A percentile compares a stretch with the other conserved stretches of the same genome.
phyloP scores from a whole-genome alignment of 2,797 vertebrate species.

The Mormyrops boulengeri region DNA sequence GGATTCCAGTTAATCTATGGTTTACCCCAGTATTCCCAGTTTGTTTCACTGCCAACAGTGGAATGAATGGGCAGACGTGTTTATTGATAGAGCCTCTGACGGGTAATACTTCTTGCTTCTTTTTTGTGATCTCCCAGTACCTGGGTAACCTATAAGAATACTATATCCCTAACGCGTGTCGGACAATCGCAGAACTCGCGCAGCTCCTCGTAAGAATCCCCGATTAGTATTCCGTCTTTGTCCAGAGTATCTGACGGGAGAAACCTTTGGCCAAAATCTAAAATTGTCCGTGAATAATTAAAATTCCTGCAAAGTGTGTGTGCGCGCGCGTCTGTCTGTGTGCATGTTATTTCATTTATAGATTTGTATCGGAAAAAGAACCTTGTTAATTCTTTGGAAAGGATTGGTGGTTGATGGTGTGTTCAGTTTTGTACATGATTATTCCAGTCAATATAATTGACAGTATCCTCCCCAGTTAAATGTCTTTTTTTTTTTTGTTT shows the following conservation, averaged over 20 bases:
- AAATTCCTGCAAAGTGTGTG: not conserved
- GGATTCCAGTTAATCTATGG: not conserved
- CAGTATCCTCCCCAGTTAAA: not conserved
- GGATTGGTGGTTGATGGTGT: not conserved
- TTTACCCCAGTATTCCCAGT: not conserved
- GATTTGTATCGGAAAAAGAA: not conserved
- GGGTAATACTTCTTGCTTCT: not conserved
- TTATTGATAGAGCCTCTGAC: not conserved
- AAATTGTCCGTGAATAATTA: not conserved
- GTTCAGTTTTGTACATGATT: constrained; percentile 15
- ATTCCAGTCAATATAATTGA: constrained; percentile 6
- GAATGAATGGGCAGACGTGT: not conserved
- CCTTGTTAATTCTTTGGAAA: not conserved
- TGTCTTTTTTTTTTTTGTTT: not conserved
- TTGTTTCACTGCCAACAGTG: not conserved
- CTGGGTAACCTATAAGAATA: not conserved
- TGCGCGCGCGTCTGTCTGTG: not conserved
- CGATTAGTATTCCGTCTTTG: not conserved
- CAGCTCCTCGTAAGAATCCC: not conserved
- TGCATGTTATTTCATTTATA: not conserved
- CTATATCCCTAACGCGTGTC: not conserved
- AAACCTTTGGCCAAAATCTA: not conserved
- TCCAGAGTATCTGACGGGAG: not conserved
- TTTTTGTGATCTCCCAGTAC: not conserved
- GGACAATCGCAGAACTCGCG: not conserved